A percentile compares a stretch with the other conserved stretches of the same genome.
phyloP scores from a whole-genome alignment of 2,888 invertebrate species.

The Ariolimax columbianus region DNA sequence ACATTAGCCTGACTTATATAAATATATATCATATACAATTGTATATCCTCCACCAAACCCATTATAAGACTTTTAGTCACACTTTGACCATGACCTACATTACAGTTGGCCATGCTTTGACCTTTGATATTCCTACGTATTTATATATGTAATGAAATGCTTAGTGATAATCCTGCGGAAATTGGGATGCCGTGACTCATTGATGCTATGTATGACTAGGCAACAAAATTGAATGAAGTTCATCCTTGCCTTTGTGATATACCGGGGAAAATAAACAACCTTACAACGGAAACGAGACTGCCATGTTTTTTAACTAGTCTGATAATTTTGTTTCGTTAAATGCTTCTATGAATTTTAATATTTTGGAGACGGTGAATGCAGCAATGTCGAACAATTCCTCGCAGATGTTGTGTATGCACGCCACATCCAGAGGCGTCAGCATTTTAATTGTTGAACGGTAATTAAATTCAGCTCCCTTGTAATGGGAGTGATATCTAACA shows the following conservation, averaged over 20 bases:
- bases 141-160: no score
- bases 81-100: no score
- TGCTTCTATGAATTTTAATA: slow-evolving; percentile 16
- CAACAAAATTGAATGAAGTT: background rate
- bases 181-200: background rate
- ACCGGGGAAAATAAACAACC: background rate
- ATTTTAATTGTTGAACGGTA: background rate
- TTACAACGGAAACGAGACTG: background rate
- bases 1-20: no score
- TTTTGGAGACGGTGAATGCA: background rate
- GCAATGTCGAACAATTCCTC: background rate
- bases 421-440: background rate
- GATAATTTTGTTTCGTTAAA: slow-evolving; percentile 12
- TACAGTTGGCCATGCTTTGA: no score
- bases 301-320: background rate
- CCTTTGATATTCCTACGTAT: no score
- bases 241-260: background rate
- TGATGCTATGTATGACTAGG: background rate
- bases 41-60: no score
- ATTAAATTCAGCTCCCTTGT: background rate
- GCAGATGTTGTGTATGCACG: background rate
- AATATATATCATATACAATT: no score
- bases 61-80: no score
- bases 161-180: background rate
- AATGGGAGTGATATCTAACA: background rate